Evolutionary conservation across 1,140 invertebrate genomes (phyloP), one percentile per base, ranked within the genome.

Genomic region (Manduca sexta): DNA sequence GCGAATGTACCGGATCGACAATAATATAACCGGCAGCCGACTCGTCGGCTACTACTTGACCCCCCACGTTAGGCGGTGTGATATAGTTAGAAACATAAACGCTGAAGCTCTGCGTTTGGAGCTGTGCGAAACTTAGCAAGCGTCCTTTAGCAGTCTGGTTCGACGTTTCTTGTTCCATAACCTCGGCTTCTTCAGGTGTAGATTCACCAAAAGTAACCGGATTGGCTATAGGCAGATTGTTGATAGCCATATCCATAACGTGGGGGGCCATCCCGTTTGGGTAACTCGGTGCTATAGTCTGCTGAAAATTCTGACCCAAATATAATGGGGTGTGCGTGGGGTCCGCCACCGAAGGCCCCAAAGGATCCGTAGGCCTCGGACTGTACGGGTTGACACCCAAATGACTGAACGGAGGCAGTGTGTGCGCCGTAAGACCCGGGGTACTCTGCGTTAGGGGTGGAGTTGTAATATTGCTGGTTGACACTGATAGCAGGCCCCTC

Each of bases 181-280:
- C 72, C 21, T 78, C 79, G 69, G 75, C 84, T 46, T 71, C 74
- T 74, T 86, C 78, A 13, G 78, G 69, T 81, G 71, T 39, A 8
- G 69, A 71, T 81, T 90, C 90, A 91, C 91, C 91, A 92, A 88
- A 91, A 92, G 88, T 91, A 91, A 79, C 91, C 90, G 83, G 88
- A 88, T 66, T 87, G 86, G 85, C 87, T 87, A 82, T 88, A 88
- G 69, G 88, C 75, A 86, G 88, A 86, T 83, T 91, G 90, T 84
- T 91, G 91, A 89, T 90, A 91, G 86, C 88, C 82, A 87, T 90
- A 90, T 88, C 88, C 89, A 89, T 92, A 92, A 92, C 91, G 92
- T 92, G 91, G 91, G 92, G 91, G 92, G 92, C 90, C 90, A 90
- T 90, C 88, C 84, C 91, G 92, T 93, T 92, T 92, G 92, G 92